These are phyloP conservation scores for Corythaixoides concolor DNA, from an alignment of 2,113 vertebrate genomes.

Conservation along the genomic window DNA sequence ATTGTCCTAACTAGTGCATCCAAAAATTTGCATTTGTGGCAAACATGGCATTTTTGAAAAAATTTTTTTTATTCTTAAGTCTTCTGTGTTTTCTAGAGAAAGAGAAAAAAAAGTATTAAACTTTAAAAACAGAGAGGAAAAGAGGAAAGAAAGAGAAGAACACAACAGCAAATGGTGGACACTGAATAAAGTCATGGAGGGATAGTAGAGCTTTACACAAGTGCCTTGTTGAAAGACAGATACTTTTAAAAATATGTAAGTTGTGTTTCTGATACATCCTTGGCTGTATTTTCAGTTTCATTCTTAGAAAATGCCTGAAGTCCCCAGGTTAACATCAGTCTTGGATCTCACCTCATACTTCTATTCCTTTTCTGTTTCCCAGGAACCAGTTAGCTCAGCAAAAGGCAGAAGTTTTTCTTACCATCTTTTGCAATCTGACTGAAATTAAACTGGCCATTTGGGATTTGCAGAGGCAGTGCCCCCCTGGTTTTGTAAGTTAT, in stretches of 20 bases:
- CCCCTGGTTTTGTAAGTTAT: fast-evolving
- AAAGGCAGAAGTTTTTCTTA: neutral
- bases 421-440: neutral
- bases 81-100: neutral
- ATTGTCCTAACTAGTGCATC: conserved; percentile 5
- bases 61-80: neutral
- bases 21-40: neutral
- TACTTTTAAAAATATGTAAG: neutral
- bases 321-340: neutral
- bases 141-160: neutral
- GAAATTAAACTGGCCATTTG: neutral
- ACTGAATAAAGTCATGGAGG: neutral
- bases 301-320: neutral
- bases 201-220: neutral
- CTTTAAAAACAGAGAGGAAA: neutral
- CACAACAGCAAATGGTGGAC: neutral
- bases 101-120: neutral
- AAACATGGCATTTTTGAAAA: neutral
- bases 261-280: neutral
- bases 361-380: neutral
- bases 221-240: neutral
- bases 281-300: neutral
- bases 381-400: neutral
- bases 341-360: neutral
- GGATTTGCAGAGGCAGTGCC: neutral